phyloP scores from a whole-genome alignment of 2,888 invertebrate species.

The Tanypteryx hageni region DNA sequence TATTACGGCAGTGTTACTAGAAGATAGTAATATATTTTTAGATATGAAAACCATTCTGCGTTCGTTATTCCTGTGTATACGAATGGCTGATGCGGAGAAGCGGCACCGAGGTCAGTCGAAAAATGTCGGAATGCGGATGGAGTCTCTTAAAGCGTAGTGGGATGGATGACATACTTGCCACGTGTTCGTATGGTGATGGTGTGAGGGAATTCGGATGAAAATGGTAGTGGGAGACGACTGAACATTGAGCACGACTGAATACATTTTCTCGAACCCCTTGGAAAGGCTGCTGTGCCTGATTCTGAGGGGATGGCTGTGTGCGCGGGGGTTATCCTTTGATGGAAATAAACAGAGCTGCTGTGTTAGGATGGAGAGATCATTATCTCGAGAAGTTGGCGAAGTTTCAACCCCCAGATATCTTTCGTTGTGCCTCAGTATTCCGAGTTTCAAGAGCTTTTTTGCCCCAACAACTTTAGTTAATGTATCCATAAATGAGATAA shows the following conservation, averaged over 20 bases:
- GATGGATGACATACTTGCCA: background rate
- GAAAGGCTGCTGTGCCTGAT: background rate
- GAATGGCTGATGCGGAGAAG: background rate
- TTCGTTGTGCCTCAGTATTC: too few relatives aligned
- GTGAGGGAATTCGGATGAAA: background rate
- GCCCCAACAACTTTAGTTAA: too few relatives aligned
- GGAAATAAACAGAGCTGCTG: background rate
- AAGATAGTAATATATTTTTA: too few relatives aligned
- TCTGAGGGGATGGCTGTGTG: too few relatives aligned
- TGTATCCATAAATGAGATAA: too few relatives aligned
- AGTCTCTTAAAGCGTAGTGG: constrained; percentile 23
- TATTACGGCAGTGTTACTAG: too few relatives aligned
- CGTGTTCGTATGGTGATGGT: background rate
- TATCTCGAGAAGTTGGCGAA: background rate
- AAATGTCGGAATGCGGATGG: background rate
- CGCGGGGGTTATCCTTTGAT: background rate
- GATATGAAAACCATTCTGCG: background rate
- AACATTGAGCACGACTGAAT: background rate
- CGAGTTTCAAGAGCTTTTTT: too few relatives aligned
- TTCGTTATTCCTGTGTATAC: background rate
- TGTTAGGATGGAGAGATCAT: background rate
- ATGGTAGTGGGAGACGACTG: background rate
- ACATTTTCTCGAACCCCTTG: constrained; percentile 1
- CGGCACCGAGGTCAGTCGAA: background rate
- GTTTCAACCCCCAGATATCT: background rate